Conservation (phyloP, 2,797 vertebrate species). For the Anniella stebbinsi region DNA sequence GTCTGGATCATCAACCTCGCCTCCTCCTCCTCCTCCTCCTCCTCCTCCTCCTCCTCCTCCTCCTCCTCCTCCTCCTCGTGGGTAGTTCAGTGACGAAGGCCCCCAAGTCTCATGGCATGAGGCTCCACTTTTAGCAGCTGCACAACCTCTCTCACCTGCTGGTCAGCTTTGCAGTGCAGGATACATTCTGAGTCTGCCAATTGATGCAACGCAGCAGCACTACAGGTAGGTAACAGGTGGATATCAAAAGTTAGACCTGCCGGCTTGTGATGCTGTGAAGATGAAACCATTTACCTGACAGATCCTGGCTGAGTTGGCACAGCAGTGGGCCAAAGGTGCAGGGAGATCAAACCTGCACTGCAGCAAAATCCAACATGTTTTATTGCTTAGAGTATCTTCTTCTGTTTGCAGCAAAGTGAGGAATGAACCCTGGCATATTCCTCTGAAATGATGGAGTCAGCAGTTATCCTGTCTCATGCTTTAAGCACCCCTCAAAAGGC, state of each 20-base stretch:
- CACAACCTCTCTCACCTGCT: neutral
- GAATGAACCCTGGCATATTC: neutral
- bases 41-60: no score
- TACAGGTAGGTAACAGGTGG: neutral
- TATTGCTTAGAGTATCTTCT: neutral
- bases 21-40: neutral
- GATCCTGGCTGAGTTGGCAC: neutral
- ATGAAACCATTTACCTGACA: neutral
- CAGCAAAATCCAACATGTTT: neutral
- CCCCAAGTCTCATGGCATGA: neutral
- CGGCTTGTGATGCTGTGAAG: constrained; percentile 1
- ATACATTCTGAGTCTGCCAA: constrained; percentile 4
- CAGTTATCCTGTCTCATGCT: constrained; percentile 38
- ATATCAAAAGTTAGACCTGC: constrained; percentile 23
- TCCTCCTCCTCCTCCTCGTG: no score
- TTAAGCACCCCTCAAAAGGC: constrained; percentile 6
- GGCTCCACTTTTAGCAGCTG: neutral
- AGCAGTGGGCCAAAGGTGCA: neutral
- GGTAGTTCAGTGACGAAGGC: constrained; percentile 14
- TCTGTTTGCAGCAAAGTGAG: neutral
- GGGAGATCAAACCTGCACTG: neutral
- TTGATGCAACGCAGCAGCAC: neutral
- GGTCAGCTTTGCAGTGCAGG: neutral
- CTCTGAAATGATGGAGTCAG: neutral
- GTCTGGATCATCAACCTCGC: neutral